Base-by-base conservation (phyloP, 2,888 invertebrate genomes). In the Chloromyia formosa region DNA sequence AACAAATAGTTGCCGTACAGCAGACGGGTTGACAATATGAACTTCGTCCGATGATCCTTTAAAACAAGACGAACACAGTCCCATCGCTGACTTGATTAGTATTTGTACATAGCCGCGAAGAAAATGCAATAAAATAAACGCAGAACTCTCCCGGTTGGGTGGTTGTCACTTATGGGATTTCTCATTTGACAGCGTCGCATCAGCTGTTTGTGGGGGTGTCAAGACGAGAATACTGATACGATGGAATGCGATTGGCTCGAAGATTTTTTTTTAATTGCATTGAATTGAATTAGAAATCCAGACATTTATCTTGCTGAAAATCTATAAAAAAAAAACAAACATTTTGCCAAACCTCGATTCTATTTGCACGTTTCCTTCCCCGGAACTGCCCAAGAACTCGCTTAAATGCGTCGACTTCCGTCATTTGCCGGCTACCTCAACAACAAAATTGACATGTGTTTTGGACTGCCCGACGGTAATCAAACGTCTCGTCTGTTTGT, bases 51-150 rank as follows among this genome's bases (percentile, higher is more conserved):
- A 78, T 3, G 79, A 80, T 18, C 78, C 78, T 58, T 82, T 82
- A 68, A 81, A 84, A 72, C 85, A 84, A 69, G 82, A 82, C 7
- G 76, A 74, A 1, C 84, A 85, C 35, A 75, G 12, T 23, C 77
- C 77, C 77, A 77, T 77, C 10, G 1, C 16, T 54, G 3, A 10
- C 7, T 23, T 23, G 12, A 71, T 35, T 35, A 35, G 3, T 4
- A 7, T 49, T 10, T 14, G n/a, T 27, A 53, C 14, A 16, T 1
- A 53, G n/a, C n/a, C n/a, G n/a, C 14, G 42, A 1, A 60, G 49
- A 45, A 60, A 7, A 45, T n/a, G 45, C 9, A 60, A 60, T 14
- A 45, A 45, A 73, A 27, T 7, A 62, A n/a, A 62, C n/a, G n/a
- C 7, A 23, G 61, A 42, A 45, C 7, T 7, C n/a, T 42, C 22